A percentile compares a stretch with the other conserved stretches of the same genome.
phyloP scores from a whole-genome alignment of 2,888 invertebrate species.

The Sycophila texana region DNA sequence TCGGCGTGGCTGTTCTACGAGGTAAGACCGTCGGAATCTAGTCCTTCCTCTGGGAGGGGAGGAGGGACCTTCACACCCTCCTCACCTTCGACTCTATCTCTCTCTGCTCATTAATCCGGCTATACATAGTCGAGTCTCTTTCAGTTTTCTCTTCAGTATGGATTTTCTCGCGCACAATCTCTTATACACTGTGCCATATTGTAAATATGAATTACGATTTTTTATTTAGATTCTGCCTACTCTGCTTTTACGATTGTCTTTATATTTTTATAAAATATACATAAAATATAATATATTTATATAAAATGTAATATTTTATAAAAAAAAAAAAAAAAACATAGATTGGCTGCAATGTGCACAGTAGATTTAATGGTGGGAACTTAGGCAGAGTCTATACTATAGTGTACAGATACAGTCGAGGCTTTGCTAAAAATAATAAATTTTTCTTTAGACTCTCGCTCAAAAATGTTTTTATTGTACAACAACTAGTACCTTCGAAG shows the following conservation, averaged over 20 bases:
- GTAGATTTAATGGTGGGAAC: not conserved
- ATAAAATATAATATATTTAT: not conserved
- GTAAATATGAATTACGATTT: too few relatives aligned
- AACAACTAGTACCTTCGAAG: not conserved
- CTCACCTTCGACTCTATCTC: too few relatives aligned
- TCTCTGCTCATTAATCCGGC: too few relatives aligned
- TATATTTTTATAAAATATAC: not conserved
- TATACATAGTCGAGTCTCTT: too few relatives aligned
- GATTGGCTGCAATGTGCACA: not conserved
- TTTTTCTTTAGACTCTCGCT: not conserved
- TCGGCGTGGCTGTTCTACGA: slow-evolving; percentile 94
- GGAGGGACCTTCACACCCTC: too few relatives aligned
- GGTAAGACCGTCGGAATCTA: slow-evolving; percentile 78
- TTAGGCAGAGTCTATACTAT: not conserved
- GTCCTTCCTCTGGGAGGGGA: too few relatives aligned
- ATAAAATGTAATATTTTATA: not conserved
- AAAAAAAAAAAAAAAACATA: not conserved
- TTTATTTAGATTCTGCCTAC: not conserved
- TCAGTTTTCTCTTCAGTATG: too few relatives aligned
- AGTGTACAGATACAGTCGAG: slow-evolving; percentile 2
- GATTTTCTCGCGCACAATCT: too few relatives aligned
- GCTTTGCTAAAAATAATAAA: not conserved
- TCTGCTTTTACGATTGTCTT: not conserved
- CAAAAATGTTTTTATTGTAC: not conserved
- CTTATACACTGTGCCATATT: too few relatives aligned